These are phyloP conservation scores for Pungitius pungitius DNA, from an alignment of 2,113 vertebrate species.

Conservation along the genomic window DNA sequence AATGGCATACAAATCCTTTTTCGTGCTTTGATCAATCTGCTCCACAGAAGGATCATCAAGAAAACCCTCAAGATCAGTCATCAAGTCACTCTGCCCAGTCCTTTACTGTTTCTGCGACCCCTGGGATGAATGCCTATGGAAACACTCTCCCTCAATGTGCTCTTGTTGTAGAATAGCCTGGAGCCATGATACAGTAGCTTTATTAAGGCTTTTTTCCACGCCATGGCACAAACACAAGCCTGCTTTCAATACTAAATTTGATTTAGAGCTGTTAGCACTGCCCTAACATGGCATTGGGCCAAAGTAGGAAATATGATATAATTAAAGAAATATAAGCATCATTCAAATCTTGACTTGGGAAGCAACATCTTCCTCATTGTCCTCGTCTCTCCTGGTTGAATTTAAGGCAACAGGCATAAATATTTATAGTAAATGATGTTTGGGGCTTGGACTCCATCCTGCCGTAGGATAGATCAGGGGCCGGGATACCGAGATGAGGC, in stretches of 20 bases:
- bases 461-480: too few species aligned
- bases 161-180: slow-evolving; percentile 63
- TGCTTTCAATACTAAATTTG: slow-evolving; percentile 37
- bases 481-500: too few species aligned
- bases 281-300: slow-evolving; percentile 18
- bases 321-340: slow-evolving; percentile 47
- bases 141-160: slow-evolving; percentile 46
- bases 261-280: slow-evolving; percentile 41
- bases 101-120: slow-evolving; percentile 27
- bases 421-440: too few species aligned
- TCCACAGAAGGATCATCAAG: too few species aligned
- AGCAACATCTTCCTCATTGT: slow-evolving; percentile 11
- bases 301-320: slow-evolving; percentile 34
- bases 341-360: slow-evolving; percentile 32
- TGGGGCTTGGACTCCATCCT: too few species aligned
- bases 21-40: too few species aligned
- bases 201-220: slow-evolving; percentile 21
- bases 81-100: slow-evolving; percentile 9
- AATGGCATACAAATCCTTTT: too few species aligned
- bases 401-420: too few species aligned
- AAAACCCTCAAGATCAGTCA: too few species aligned
- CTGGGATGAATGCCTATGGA: slow-evolving; percentile 36
- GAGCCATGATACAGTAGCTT: slow-evolving; percentile 50
- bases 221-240: slow-evolving; percentile 42
- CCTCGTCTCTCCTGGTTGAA: slow-evolving; percentile 10